Evolutionary conservation across 2,888 invertebrate genomes (phyloP), one percentile per base, ranked within the genome.

Genomic region (Hoplodrina blanda): DNA sequence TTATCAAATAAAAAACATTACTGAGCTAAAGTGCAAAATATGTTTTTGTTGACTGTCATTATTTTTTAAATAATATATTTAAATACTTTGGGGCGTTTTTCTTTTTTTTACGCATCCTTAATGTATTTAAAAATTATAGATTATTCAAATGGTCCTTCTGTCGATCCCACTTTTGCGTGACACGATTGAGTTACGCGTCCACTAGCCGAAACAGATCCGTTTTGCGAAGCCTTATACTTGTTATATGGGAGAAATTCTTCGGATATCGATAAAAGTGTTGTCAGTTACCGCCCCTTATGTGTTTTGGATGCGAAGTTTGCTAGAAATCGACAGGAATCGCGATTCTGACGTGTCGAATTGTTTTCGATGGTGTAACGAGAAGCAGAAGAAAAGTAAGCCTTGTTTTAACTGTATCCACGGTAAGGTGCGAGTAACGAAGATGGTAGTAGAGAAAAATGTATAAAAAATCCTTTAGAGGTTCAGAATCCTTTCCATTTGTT

Each of bases 101-200:
- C n/a, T n/a, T n/a, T n/a, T n/a, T n/a, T n/a, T n/a, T 25, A 25
- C 25, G 25, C 25, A 25, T 25, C 2, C 1, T 2, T 25, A 25
- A 25, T 25, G 1, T 25, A 25, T 25, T 25, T 25, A 25, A 25
- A 25, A 25, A 25, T 25, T 25, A 25, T 25, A 25, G 25, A 37
- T 8, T 37, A 37, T 37, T 37, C 37, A 37, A 37, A 17, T 15
- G 1, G 41, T 55, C 4, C 57, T 81, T 76, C 72, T 78, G 80
- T 3, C 1, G 1, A 46, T 17, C 17, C 4, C 15, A 1, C 11
- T 65, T 10, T 7, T 17, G 3, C 4, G 49, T 62, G 20, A 15
- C 53, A 15, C 52, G 69, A 80, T 84, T 64, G 69, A 63, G 82
- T 83, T 80, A 77, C 80, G 74, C 73, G 76, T 74, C 72, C 69